Percentiles rank a stretch among this genome's conserved stretches.
phyloP scores from a whole-genome alignment of 2,888 invertebrate species.

The Meteorus colon region DNA sequence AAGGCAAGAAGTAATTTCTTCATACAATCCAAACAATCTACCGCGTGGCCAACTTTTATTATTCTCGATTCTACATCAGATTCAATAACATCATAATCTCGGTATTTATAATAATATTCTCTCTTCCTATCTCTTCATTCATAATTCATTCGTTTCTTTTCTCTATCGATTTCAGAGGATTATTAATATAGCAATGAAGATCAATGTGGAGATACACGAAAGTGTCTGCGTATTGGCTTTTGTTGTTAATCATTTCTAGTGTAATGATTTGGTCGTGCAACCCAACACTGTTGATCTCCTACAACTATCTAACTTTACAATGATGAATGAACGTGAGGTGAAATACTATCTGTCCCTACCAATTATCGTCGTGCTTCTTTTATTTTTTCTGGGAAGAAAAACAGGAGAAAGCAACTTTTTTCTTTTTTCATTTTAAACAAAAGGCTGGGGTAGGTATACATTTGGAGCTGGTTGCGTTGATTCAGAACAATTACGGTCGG shows the following conservation, averaged over 20 bases:
- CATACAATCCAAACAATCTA: not conserved
- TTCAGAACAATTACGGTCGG: not conserved
- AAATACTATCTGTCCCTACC: not conserved
- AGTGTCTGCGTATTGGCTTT: not conserved
- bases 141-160: no score
- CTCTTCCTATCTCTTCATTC: no score
- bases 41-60: not conserved
- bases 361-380: not conserved
- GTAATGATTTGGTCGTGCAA: not conserved
- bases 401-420: no score
- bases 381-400: not conserved
- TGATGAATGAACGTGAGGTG: not conserved
- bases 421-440: not conserved
- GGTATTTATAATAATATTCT: not conserved
- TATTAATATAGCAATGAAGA: not conserved
- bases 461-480: not conserved
- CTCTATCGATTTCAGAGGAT: no score
- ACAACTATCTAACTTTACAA: not conserved
- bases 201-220: not conserved
- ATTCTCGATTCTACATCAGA: conserved; percentile 1
- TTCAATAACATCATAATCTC: conserved; percentile 13
- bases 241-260: not conserved
- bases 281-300: not conserved
- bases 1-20: not conserved
- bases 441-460: not conserved